Percentiles rank a stretch among this genome's conserved stretches.
Evolutionary conservation across 2,797 vertebrate genomes (phyloP).

Genomic region (Todus mexicanus): DNA sequence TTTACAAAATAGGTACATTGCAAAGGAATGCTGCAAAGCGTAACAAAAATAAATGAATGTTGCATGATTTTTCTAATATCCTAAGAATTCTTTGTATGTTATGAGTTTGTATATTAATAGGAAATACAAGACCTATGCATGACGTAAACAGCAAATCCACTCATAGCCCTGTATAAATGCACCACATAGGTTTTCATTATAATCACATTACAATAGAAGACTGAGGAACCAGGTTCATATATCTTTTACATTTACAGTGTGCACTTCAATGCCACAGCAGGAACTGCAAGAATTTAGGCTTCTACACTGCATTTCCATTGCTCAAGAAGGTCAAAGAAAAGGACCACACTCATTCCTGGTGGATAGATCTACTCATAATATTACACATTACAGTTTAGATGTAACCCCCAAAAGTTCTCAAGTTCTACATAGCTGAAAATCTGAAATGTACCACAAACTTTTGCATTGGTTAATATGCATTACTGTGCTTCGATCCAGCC

Average conservation of each 20-base stretch:
- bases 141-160: neutral
- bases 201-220: neutral
- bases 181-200: neutral
- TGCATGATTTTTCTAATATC: neutral
- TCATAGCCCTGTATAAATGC: neutral
- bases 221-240: neutral
- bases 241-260: neutral
- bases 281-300: neutral
- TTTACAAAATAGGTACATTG: neutral
- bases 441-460: neutral
- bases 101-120: neutral
- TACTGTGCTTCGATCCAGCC: neutral
- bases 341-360: neutral
- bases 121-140: neutral
- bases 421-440: neutral
- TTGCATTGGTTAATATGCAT: neutral
- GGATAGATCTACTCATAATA: neutral
- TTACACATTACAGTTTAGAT: neutral
- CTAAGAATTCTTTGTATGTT: neutral
- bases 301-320: neutral
- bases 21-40: neutral
- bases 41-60: neutral
- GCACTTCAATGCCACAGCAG: neutral
- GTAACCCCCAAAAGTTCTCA: neutral
- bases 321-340: neutral